These are phyloP conservation scores for Xanthostigma xanthostigma DNA, from an alignment of 2,888 invertebrate genomes.

Conservation along the genomic window DNA sequence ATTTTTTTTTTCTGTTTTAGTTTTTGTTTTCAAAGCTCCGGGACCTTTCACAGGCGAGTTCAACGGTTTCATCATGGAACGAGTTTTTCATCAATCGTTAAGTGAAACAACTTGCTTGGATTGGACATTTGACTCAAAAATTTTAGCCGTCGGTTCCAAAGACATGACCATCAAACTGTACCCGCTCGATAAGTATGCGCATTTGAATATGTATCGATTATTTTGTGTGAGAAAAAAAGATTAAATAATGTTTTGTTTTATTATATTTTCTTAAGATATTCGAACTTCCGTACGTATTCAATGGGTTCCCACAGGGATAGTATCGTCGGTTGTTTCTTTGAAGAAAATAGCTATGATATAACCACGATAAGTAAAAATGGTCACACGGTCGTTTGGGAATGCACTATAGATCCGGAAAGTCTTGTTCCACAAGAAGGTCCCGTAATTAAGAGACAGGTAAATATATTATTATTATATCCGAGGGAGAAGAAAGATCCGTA, in stretches of 20 bases:
- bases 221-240: no score
- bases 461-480: constrained; percentile 10
- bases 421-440: constrained; percentile 37
- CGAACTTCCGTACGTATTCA: constrained; percentile 60
- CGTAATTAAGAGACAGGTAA: constrained; percentile 34
- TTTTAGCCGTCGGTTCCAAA: constrained; percentile 79
- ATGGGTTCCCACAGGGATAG: constrained; percentile 75
- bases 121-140: constrained; percentile 85
- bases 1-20: constrained; percentile 30
- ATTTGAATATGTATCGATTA: background rate
- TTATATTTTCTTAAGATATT: constrained; percentile 23
- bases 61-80: constrained; percentile 75
- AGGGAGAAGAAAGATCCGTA: no score
- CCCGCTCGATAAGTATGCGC: constrained; percentile 45
- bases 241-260: background rate
- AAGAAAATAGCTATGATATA: constrained; percentile 69
- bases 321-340: constrained; percentile 79
- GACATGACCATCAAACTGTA: constrained; percentile 81
- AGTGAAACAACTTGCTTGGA: constrained; percentile 77
- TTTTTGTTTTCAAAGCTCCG: constrained; percentile 77
- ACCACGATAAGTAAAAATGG: constrained; percentile 75
- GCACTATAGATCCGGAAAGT: constrained; percentile 56
- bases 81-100: constrained; percentile 65
- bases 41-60: constrained; percentile 65
- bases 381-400: constrained; percentile 74